Evolutionary conservation across 2,113 vertebrate genomes (phyloP).

Genomic region (Toxotes chatareus): DNA sequence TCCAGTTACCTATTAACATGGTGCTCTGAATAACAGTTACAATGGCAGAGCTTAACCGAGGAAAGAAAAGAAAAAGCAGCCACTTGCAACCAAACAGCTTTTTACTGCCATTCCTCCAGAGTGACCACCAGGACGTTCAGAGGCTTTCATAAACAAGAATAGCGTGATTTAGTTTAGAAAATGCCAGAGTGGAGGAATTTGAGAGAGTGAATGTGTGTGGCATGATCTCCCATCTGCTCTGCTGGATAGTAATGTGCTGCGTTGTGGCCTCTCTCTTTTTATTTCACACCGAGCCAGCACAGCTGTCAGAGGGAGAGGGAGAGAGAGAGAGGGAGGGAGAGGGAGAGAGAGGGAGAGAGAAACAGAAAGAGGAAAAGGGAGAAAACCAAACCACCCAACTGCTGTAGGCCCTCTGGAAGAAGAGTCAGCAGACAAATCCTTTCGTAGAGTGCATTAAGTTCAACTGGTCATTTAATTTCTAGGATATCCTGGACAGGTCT

Average conservation of each 20-base stretch:
- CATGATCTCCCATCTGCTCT: slow-evolving; percentile 65
- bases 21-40: slow-evolving; percentile 4
- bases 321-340: slow-evolving; percentile 22
- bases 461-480: background rate
- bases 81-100: slow-evolving; percentile 1
- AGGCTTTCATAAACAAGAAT: slow-evolving; percentile 34
- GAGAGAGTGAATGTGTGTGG: slow-evolving; percentile 66
- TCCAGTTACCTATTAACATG: slow-evolving; percentile 16
- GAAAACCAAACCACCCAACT: slow-evolving; percentile 5
- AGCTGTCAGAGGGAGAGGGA: slow-evolving; percentile 64
- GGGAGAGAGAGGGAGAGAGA: slow-evolving; percentile 35
- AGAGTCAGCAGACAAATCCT: slow-evolving; percentile 13
- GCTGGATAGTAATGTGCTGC: slow-evolving; percentile 66
- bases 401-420: slow-evolving; percentile 10
- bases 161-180: slow-evolving; percentile 26
- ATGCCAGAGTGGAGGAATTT: slow-evolving; percentile 59
- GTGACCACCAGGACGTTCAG: slow-evolving; percentile 38
- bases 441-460: slow-evolving; percentile 30
- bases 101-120: slow-evolving; percentile 25
- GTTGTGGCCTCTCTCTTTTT: slow-evolving; percentile 47
- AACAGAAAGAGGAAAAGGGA: background rate
- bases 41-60: background rate
- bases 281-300: slow-evolving; percentile 64
- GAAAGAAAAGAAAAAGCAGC: background rate
- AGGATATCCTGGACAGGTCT: background rate